Conservation (phyloP, 2,888 invertebrate genomes). For the Ochropleura plecta region DNA sequence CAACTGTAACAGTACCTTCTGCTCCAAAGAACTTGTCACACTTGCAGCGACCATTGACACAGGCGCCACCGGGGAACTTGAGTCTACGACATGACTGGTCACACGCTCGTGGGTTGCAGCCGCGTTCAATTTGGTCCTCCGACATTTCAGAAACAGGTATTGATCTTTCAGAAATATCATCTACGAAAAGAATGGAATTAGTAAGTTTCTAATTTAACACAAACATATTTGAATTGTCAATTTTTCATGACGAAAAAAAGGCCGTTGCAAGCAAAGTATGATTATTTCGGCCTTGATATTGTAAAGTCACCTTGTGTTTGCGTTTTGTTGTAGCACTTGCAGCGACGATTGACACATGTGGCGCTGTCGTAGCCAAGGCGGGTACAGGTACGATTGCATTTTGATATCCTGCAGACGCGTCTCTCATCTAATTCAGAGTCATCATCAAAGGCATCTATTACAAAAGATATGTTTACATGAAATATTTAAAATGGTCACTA, state of each 20-base stretch:
- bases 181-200: too few relatives aligned
- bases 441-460: neutral
- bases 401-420: neutral
- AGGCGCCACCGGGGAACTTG: conserved; percentile 28
- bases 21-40: neutral
- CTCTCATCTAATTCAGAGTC: neutral
- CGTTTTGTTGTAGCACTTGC: conserved; percentile 7
- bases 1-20: neutral
- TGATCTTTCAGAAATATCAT: neutral
- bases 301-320: neutral
- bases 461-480: neutral
- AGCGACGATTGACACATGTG: neutral
- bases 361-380: neutral
- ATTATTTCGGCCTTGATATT: too few relatives aligned
- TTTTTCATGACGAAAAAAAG: too few relatives aligned
- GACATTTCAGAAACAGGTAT: conserved; percentile 1
- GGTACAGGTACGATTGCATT: conserved; percentile 3
- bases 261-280: too few relatives aligned
- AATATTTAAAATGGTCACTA: too few relatives aligned
- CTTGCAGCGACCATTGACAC: conserved; percentile 26
- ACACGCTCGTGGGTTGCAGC: neutral
- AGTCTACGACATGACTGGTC: conserved; percentile 5
- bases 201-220: too few relatives aligned
- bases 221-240: too few relatives aligned
- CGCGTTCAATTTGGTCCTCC: neutral